Base-by-base conservation (phyloP, 2,113 vertebrate species). In the Zingel zingel region DNA sequence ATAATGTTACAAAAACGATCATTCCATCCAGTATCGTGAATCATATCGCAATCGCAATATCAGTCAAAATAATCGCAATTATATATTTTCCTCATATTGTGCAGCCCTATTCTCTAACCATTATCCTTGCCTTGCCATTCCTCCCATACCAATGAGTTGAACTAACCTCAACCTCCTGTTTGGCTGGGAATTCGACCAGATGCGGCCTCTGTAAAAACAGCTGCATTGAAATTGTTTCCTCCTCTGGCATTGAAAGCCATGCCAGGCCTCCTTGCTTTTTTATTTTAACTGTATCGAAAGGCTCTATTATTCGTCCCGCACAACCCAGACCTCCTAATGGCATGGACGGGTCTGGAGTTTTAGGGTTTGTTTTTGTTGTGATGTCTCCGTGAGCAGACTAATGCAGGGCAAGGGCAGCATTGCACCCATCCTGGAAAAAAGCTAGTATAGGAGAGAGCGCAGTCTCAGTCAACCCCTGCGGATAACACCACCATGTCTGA, bases 181-280 rank as follows among this genome's bases (percentile, higher is more conserved):
- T 83, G 82, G 88, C 86, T 85, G 79, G 21, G 33, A 74, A 76
- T 77, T 71, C 54, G 50, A 79, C 81, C 93, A 94, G 94, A 91
- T 93, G 93, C 82, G 59, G 79, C 86, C 68, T 79, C 85, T 83
- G 76, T 85, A 77, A 90, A 91, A 94, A 91, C 93, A 94, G 80
- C 86, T 91, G 89, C 92, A 86, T 86, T 88, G 85, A 91, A 84
- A 78, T 36, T 21, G 70, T 87, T 89, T 93, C 86, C 78, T 88
- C 86, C 50, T 62, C 88, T 66, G 78, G 74, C 74, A 72, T 58
- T 74, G 82, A 89, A 67, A 77, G 54, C 63, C 69, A 53, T 74
- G 84, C 86, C 84, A 81, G 88, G 67, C 76, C 81, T 75, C 47
- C 63, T 84, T 83, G 84, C 54, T 64, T 62, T 86, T 77, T 77